Base-by-base conservation (phyloP, 2,797 vertebrate genomes). In the Coracias cyanogaster region DNA sequence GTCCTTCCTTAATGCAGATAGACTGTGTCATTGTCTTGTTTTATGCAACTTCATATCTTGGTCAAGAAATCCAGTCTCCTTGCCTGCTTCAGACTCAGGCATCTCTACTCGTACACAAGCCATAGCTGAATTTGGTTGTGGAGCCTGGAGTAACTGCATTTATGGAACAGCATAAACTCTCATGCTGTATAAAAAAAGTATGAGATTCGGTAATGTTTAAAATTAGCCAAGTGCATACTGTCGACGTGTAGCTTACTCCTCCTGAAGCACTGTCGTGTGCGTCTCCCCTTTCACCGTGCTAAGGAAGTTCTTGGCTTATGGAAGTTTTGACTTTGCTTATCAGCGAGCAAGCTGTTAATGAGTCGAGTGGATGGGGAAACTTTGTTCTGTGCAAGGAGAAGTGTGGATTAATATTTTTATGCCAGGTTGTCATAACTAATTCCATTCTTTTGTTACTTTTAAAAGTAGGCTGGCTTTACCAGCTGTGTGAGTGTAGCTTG, bases 21-120 rank as follows among this genome's bases (percentile, higher is more conserved):
- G 46, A 24, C 8, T 66, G 9, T 43, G 35, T 41, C 64, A 39
- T 6, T 35, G 33, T 51, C 74, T 69, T 49, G 11, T 67, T 85
- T 79, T 55, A 22, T 54, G 29, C 45, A 77, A 17, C 55, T 85
- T 70, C 5, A 0, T 72, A 1, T 37, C 79, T 54, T 55, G 16
- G 16, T 43, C 41, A 43, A 43, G 41, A 43, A 43, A 43, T 16
- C 41, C 41, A 43, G 41, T 57, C 29, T 86, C 31, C 64, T 93
- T 96, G 93, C 93, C 91, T 95, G 71, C 41, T 43, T 54, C 87
- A 93, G 94, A 79, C 26, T 16, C 92, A 48, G 4, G 86, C 96
- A 84, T 78, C 96, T 96, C 96, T 66, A 7, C 48, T 80, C 93
- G 18, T 19, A 19, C 29, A 49, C 54, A n/a, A 81, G 25, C 48